Evolutionary conservation across 1,140 invertebrate genomes (phyloP), one percentile per base, ranked within the genome.

Genomic region (Lamellibrachia luymesi): DNA sequence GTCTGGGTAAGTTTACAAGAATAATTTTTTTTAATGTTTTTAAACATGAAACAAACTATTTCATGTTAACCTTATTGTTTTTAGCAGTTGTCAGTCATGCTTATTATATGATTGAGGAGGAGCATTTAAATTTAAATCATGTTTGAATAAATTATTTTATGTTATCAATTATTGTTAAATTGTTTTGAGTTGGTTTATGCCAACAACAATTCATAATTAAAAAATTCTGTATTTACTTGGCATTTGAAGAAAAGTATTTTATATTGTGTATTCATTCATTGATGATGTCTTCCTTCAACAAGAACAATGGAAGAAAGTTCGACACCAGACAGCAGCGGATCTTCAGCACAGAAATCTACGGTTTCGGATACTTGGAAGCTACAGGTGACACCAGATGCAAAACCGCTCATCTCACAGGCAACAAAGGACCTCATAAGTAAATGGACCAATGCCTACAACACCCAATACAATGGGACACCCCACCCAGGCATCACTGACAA

Each of bases 331-430:
- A 80, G 64, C 64, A 80, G 64, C 25, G 2, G 64, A 80, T 10
- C 64, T 10, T 8, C 17, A 6, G 13, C 8, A 80, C 64, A 80
- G 4, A 80, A 80, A 80, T 80, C 64, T 80, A 80, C 4, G 25
- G 64, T 80, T 80, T 80, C 64, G 64, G 64, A 80, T 22, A 80
- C 64, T 22, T 80, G 64, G 64, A 80, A 80, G 17, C 64, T 80
- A 80, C 64, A 80, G 64, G 64, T 80, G 64, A 80, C 64, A 80
- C 64, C 64, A 80, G 64, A 80, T 80, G 64, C 64, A 80, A 80
- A 80, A 80, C 64, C 64, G 25, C 64, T 80, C 64, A 80, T 80
- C 25, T 80, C 64, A 17, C 64, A 80, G 64, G 64, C 64, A 6
- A 80, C 64, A 80, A 80, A 80, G 64, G 64, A 80, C 64, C 64